phyloP scores from a whole-genome alignment of 2,888 invertebrate genomes.

The Ariolimax columbianus region DNA sequence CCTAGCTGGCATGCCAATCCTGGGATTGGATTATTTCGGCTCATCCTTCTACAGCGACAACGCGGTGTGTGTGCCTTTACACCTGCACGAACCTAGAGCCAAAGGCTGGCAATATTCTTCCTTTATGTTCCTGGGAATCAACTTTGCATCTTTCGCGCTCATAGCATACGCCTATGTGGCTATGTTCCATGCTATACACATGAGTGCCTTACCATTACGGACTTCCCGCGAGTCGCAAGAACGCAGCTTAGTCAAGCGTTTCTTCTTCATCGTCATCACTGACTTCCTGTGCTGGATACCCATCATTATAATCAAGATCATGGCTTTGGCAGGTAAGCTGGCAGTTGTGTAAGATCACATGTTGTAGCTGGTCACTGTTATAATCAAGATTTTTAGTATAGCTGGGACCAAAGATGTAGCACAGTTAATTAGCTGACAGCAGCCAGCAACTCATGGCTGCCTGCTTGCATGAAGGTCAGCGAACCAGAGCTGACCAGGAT shows the following conservation, averaged over 20 bases:
- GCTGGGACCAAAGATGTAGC: no score
- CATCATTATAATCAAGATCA: slow-evolving; percentile 60
- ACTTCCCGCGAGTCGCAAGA: slow-evolving; percentile 59
- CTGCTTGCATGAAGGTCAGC: no score
- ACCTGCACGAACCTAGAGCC: slow-evolving; percentile 58
- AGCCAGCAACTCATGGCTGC: no score
- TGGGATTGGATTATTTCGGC: slow-evolving; percentile 58
- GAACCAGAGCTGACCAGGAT: no score
- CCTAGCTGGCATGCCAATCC: slow-evolving; percentile 57
- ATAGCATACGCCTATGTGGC: slow-evolving; percentile 60
- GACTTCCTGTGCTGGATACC: slow-evolving; percentile 64
- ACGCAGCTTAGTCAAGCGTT: slow-evolving; percentile 58
- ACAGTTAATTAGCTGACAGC: no score
- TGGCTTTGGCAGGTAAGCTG: slow-evolving; percentile 58
- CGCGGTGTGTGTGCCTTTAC: slow-evolving; percentile 61
- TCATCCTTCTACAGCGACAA: slow-evolving; percentile 60
- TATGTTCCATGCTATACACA: slow-evolving; percentile 60
- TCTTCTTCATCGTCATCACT: slow-evolving; percentile 62
- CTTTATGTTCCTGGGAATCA: slow-evolving; percentile 62
- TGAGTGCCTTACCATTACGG: slow-evolving; percentile 56
- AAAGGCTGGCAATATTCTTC: slow-evolving; percentile 63
- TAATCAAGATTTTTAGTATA: no score
- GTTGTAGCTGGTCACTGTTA: no score
- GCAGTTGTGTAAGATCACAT: no score
- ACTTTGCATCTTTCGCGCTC: slow-evolving; percentile 58